A percentile compares a stretch with the other conserved stretches of the same genome.
These are phyloP conservation scores for Ptychobarbus kaznakovi DNA, from an alignment of 2,797 vertebrate genomes.

Conservation along the genomic window DNA sequence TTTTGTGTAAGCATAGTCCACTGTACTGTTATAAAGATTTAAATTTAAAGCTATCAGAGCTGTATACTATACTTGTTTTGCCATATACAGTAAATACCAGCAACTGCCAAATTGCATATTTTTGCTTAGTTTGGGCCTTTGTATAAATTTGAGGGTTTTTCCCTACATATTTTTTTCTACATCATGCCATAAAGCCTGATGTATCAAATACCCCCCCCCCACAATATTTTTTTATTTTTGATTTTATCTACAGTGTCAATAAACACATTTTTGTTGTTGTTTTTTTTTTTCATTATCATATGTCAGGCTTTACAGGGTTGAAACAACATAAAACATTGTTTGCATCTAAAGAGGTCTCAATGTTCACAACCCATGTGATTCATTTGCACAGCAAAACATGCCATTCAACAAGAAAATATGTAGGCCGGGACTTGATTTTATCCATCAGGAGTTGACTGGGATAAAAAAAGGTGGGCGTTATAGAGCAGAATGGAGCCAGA, in stretches of 20 bases:
- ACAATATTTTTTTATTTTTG: too few species aligned
- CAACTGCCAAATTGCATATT: not conserved
- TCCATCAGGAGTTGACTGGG: conserved; percentile 18
- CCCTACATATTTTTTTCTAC: not conserved
- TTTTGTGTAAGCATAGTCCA: not conserved
- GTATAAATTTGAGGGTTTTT: not conserved
- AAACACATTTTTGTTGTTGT: too few species aligned
- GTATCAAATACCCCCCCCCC: not conserved
- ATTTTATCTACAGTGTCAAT: too few species aligned
- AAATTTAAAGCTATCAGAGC: not conserved
- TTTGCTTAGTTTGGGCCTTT: not conserved
- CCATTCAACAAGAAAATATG: not conserved
- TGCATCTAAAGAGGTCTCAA: not conserved
- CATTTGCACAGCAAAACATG: not conserved
- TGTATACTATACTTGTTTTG: not conserved
- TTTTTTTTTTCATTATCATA: not conserved
- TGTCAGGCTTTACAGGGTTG: not conserved
- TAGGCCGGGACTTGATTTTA: not conserved
- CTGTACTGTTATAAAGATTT: not conserved
- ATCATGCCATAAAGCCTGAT: not conserved
- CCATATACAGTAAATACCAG: not conserved
- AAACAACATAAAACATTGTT: not conserved
- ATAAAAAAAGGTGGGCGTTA: not conserved
- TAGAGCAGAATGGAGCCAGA: not conserved
- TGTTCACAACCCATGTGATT: not conserved